These are phyloP conservation scores for Colletes gigas DNA, from an alignment of 1,140 invertebrate genomes.

Conservation along the genomic window DNA sequence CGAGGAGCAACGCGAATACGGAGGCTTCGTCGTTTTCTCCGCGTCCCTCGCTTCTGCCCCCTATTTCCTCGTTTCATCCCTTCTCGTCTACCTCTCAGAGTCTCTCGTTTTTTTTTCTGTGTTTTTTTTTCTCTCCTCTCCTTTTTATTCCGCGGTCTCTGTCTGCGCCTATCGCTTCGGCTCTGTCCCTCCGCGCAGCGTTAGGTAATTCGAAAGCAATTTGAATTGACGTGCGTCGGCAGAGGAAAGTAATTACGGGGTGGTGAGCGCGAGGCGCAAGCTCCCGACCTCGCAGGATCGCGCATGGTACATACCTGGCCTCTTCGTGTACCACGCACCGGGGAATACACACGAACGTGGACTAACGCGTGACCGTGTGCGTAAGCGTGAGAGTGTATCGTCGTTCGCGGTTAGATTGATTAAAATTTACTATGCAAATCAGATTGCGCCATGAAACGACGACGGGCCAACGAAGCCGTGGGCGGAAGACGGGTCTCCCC, in stretches of 20 bases:
- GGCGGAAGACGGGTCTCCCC: background rate
- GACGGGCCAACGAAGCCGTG: background rate
- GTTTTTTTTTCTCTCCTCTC: background rate
- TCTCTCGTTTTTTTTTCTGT: background rate
- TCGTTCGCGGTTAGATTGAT: constrained; percentile 70
- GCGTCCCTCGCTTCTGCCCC: background rate
- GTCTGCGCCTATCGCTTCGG: constrained; percentile 35
- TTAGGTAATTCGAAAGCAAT: constrained; percentile 75
- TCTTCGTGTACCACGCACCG: constrained; percentile 14
- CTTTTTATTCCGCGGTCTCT: constrained; percentile 1
- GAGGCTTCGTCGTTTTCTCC: constrained; percentile 26
- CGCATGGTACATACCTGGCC: constrained; percentile 20
- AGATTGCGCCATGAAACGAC: constrained; percentile 49
- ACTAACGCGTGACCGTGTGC: background rate
- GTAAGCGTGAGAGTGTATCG: constrained; percentile 40
- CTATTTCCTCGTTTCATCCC: background rate
- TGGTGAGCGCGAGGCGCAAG: constrained; percentile 55
- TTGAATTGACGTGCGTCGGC: constrained; percentile 74
- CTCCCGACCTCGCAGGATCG: constrained; percentile 43
- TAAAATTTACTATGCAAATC: constrained; percentile 75
- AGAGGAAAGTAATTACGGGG: constrained; percentile 75
- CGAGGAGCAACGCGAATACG: constrained; percentile 36
- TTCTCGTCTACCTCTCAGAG: background rate
- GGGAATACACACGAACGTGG: background rate
- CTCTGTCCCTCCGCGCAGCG: constrained; percentile 39